Conservation (phyloP, 30 jellyfish, hydroid and myxozoan species). For the Morbakka virulenta region DNA sequence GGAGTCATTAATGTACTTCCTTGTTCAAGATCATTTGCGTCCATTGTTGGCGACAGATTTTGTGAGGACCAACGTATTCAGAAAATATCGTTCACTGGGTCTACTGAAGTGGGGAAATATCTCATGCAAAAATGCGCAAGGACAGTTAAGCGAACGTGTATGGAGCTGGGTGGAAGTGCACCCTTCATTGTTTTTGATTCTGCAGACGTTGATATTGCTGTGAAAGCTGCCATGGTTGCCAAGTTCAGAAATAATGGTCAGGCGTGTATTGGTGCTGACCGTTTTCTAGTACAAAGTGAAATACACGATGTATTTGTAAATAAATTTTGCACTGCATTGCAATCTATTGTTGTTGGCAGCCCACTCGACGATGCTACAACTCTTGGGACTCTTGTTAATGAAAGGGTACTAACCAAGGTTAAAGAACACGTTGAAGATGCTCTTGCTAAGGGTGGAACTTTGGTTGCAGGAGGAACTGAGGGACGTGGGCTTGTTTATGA, state of each 20-base stretch:
- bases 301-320: constrained; percentile 54
- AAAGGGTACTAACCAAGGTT: constrained; percentile 43
- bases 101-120: constrained; percentile 80
- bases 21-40: constrained; percentile 48
- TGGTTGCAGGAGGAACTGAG: constrained; percentile 16
- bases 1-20: constrained; percentile 64
- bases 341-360: constrained; percentile 32
- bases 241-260: constrained; percentile 83
- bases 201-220: constrained; percentile 64
- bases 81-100: constrained; percentile 78
- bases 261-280: constrained; percentile 72
- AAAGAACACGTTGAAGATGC: constrained; percentile 56
- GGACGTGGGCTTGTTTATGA: constrained; percentile 57
- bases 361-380: constrained; percentile 49
- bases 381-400: constrained; percentile 24
- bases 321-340: constrained; percentile 6
- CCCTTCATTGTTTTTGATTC: constrained; percentile 82
- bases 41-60: constrained; percentile 26
- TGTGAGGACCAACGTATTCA: constrained; percentile 16
- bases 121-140: constrained; percentile 54
- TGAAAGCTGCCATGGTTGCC: constrained; percentile 30
- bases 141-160: constrained; percentile 58
- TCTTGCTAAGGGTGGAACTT: constrained; percentile 28
- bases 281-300: constrained; percentile 70
- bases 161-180: constrained; percentile 91